Conservation (phyloP, 1,140 invertebrate genomes). For the Apis cerana region DNA sequence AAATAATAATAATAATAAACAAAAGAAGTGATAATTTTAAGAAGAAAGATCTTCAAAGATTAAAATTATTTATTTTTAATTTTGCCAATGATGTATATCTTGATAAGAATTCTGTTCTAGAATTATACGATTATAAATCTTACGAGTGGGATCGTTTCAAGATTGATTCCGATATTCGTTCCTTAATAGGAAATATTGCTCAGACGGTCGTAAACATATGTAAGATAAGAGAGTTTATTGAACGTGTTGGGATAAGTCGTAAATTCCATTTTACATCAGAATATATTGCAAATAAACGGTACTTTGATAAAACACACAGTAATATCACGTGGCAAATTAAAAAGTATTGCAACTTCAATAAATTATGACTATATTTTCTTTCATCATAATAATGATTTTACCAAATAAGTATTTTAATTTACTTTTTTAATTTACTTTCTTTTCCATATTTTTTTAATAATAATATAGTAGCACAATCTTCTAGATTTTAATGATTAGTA, state of each 20-base stretch:
- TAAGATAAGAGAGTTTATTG: constrained; percentile 50
- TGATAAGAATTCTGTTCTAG: not conserved
- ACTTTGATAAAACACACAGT: constrained; percentile 4
- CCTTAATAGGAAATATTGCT: constrained; percentile 9
- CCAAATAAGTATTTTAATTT: not conserved
- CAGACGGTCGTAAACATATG: constrained; percentile 31
- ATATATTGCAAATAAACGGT: constrained; percentile 39
- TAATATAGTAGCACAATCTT: not conserved
- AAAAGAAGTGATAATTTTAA: not conserved
- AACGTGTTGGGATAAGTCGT: constrained; percentile 29
- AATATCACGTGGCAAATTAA: constrained; percentile 24
- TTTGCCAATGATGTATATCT: not conserved
- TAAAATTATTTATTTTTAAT: not conserved
- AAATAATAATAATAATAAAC: not conserved
- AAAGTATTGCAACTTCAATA: not conserved
- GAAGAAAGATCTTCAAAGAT: too few relatives aligned
- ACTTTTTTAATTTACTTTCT: not conserved
- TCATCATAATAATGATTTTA: not conserved
- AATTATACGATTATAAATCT: not conserved
- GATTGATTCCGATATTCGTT: constrained; percentile 20
- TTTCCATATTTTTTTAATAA: not conserved
- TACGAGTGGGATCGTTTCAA: not conserved
- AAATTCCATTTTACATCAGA: constrained; percentile 27
- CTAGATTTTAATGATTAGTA: too few relatives aligned
- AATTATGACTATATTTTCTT: not conserved